A percentile compares a stretch with the other conserved stretches of the same genome.
Evolutionary conservation across 2,888 invertebrate genomes (phyloP).

Genomic region (Chrysomela aeneicollis): DNA sequence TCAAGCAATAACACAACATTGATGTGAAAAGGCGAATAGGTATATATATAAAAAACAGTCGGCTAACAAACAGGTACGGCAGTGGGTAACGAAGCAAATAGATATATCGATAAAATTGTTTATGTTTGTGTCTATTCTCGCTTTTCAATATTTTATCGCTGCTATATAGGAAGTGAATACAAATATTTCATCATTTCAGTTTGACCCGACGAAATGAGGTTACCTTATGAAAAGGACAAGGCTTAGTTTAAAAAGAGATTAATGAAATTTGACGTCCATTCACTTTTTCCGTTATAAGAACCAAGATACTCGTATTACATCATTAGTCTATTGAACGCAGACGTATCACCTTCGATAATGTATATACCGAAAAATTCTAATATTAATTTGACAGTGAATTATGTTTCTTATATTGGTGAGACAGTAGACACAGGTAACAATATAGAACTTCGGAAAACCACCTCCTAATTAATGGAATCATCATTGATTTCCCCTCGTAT

Average conservation of each 20-base stretch:
- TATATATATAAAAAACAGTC: conserved; percentile 16
- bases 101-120: conserved; percentile 1
- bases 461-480: too few relatives aligned
- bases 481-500: background rate
- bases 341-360: background rate
- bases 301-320: background rate
- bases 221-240: background rate
- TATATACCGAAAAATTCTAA: background rate
- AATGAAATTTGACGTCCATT: background rate
- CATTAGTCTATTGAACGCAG: background rate
- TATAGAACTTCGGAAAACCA: too few relatives aligned
- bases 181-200: background rate
- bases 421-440: too few relatives aligned
- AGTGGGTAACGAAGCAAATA: background rate
- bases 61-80: background rate
- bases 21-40: conserved; percentile 31
- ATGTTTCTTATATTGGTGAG: too few relatives aligned
- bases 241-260: background rate
- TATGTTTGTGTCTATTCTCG: background rate
- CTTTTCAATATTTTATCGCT: background rate
- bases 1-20: conserved; percentile 35
- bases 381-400: too few relatives aligned
- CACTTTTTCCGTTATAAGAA: background rate
- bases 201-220: background rate
- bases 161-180: background rate